phyloP scores from a whole-genome alignment of 2,113 vertebrate species.

The Sceloporus undulatus region DNA sequence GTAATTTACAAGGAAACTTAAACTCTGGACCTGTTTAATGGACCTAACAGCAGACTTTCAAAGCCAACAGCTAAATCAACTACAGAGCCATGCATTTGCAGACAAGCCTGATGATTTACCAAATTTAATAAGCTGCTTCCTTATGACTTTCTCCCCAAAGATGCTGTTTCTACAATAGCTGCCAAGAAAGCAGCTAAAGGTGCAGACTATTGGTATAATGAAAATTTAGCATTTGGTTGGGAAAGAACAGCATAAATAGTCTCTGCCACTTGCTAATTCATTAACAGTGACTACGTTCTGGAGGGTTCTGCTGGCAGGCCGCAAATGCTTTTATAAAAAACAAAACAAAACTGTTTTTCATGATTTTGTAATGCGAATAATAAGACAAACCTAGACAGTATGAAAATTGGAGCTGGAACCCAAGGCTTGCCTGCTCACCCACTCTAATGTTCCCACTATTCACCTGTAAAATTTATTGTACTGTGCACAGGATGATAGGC shows the following conservation, averaged over 20 bases:
- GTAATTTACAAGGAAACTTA: constrained; percentile 72
- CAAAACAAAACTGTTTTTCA: background rate
- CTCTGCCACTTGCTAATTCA: constrained; percentile 64
- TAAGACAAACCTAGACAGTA: background rate
- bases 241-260: constrained; percentile 42
- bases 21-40: constrained; percentile 73
- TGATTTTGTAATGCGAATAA: background rate
- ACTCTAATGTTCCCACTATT: background rate
- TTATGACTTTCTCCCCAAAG: constrained; percentile 48
- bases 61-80: constrained; percentile 73
- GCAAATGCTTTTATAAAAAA: background rate
- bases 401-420: background rate
- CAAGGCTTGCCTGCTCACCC: background rate
- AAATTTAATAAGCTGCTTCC: constrained; percentile 72
- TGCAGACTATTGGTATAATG: constrained; percentile 54
- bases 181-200: constrained; percentile 62
- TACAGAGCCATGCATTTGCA: constrained; percentile 57
- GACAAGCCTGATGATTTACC: constrained; percentile 72
- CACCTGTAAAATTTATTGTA: background rate
- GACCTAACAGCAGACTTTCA: constrained; percentile 72
- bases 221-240: constrained; percentile 46
- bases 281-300: constrained; percentile 68
- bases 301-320: constrained; percentile 20
- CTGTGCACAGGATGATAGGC: background rate
- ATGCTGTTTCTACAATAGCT: constrained; percentile 55